phyloP scores from a whole-genome alignment of 2,113 vertebrate genomes.

The Gnathonemus echidnorhynchus region DNA sequence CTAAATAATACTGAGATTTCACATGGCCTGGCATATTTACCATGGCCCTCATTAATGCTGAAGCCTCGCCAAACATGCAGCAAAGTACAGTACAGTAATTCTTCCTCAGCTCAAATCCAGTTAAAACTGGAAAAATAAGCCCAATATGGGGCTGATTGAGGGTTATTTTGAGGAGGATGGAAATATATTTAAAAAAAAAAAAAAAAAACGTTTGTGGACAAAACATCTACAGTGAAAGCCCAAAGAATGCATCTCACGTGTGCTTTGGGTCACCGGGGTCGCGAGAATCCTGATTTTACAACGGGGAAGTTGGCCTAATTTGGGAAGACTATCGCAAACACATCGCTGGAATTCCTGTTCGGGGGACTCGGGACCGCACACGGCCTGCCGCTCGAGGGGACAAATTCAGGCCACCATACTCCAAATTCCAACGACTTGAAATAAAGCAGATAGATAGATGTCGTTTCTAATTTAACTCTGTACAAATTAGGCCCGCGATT shows the following conservation, averaged over 20 bases:
- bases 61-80: slow-evolving; percentile 34
- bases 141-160: slow-evolving; percentile 68
- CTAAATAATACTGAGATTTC: not conserved
- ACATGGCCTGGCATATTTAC: not conserved
- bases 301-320: slow-evolving; percentile 86
- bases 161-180: slow-evolving; percentile 68
- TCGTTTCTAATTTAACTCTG: slow-evolving; percentile 25
- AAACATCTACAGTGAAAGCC: slow-evolving; percentile 70
- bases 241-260: slow-evolving; percentile 61
- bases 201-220: slow-evolving; percentile 56
- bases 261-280: slow-evolving; percentile 56
- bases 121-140: slow-evolving; percentile 50
- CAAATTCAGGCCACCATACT: slow-evolving; percentile 43
- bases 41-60: not conserved
- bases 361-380: slow-evolving; percentile 57
- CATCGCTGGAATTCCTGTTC: slow-evolving; percentile 76
- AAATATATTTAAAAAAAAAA: slow-evolving; percentile 25
- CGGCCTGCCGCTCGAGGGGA: slow-evolving; percentile 58
- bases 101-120: slow-evolving; percentile 49
- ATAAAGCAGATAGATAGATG: slow-evolving; percentile 25
- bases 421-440: slow-evolving; percentile 45
- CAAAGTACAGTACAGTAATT: slow-evolving; percentile 50
- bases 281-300: slow-evolving; percentile 59
- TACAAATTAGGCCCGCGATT: slow-evolving; percentile 18
- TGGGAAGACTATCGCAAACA: slow-evolving; percentile 80